These are phyloP conservation scores for Urophycis tenuis DNA, from an alignment of 2,797 vertebrate genomes.

Conservation along the genomic window DNA sequence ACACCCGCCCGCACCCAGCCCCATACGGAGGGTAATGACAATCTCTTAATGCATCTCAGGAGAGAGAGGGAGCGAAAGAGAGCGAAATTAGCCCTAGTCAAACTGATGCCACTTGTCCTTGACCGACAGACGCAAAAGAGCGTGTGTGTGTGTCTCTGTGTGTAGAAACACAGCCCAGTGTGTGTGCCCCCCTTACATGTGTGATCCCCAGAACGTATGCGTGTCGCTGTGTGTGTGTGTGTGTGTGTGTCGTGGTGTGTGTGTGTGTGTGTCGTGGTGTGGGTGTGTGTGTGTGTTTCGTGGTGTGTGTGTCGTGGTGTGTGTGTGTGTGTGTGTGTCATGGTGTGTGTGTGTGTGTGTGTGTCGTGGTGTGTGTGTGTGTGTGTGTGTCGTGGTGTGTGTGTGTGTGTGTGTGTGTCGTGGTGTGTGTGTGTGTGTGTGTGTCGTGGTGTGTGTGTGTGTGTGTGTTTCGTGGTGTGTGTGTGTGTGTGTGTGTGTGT, in stretches of 20 bases:
- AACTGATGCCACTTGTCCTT: slow-evolving; percentile 46
- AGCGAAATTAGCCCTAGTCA: slow-evolving; percentile 47
- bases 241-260: neutral
- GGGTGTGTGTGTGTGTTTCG: neutral
- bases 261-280: no score
- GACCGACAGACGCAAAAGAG: slow-evolving; percentile 14
- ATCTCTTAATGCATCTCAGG: slow-evolving; percentile 62
- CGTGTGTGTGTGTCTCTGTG: neutral
- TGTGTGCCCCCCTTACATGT: no score
- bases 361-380: neutral
- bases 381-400: neutral
- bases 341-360: neutral
- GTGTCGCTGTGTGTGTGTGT: neutral
- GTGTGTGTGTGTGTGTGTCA: neutral
- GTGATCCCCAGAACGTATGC: neutral
- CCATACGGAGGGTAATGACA: slow-evolving; percentile 50
- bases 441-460: neutral
- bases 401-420: neutral
- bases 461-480: neutral
- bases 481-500: neutral
- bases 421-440: neutral
- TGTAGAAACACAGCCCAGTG: no score
- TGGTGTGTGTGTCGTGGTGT: neutral
- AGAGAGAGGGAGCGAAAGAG: slow-evolving; percentile 30
- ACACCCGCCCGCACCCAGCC: slow-evolving; percentile 17